Evolutionary conservation across 2,888 invertebrate species (phyloP), one percentile per base, ranked within the genome.

Genomic region (Eupeodes latifasciatus): DNA sequence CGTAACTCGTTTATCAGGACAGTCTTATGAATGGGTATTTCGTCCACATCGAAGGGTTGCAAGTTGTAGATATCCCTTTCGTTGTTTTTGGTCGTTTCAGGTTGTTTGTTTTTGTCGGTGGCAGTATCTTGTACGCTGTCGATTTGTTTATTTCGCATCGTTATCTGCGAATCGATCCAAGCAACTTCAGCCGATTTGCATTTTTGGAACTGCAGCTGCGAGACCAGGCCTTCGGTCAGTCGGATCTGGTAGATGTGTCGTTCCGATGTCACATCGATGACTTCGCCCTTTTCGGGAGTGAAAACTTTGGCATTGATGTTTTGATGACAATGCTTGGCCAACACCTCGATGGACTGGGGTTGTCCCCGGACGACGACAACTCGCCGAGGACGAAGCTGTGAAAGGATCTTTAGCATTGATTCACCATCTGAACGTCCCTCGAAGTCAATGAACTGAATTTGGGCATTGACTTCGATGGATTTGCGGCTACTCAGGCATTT

Each of bases 171-270:
- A 92, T 98, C 96, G 12, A 99, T 95, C 99, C 99, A 99, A 0
- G 99, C 98, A n/a, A 99, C 95, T 93, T 99, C 99, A 0, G 98
- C 96, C 91, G 98, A 98, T 90, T 96, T 97, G 64, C 96, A 96
- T 91, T 96, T 96, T 87, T 97, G 96, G 94, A 99, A 98, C 89
- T 96, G 95, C 81, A 99, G 93, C 10, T 97, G 96, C 1, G 98
- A 97, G 89, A 99, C 97, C 85, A 99, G 94, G 5, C 98, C 97
- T 94, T 99, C 99, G 2, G 98, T 98, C 61, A 99, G 94, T 76
- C 98, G 96, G 87, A 99, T 98, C 95, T 99, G 99, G 93, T 98
- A 99, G 91, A 99, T 99, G 91, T 99, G 98, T 0, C 98, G 98
- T 94, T 99, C 99, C 0, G 98, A 98, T 0, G 99, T 99, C 0